Conservation (phyloP, 2,113 vertebrate species). For the Brienomyrus brachyistius region DNA sequence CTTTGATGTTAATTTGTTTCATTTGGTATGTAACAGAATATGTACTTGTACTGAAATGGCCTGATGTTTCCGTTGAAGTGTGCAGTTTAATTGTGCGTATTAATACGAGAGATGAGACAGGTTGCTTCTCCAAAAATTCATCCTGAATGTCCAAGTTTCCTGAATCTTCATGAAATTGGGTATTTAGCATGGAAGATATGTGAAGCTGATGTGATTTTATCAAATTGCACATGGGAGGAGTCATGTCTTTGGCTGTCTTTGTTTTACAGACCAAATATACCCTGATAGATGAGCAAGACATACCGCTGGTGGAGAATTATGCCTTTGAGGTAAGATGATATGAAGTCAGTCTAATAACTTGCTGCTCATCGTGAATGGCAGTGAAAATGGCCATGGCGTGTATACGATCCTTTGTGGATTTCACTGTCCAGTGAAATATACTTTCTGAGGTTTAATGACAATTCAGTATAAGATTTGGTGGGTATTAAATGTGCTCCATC, state of each 20-base stretch:
- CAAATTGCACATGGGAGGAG: background rate
- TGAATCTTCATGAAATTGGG: background rate
- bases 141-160: background rate
- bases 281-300: slow-evolving; percentile 93
- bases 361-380: background rate
- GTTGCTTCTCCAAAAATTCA: background rate
- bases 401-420: background rate
- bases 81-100: background rate
- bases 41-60: background rate
- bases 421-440: background rate
- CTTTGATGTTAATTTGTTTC: background rate
- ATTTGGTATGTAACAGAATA: background rate
- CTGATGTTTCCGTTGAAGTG: background rate
- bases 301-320: slow-evolving; percentile 94
- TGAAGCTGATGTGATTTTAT: background rate
- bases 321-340: slow-evolving; percentile 84
- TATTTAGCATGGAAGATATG: background rate
- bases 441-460: background rate
- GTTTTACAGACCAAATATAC: slow-evolving; percentile 87
- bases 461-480: background rate
- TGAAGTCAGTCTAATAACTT: background rate
- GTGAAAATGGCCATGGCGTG: background rate
- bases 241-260: slow-evolving; percentile 22
- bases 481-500: background rate
- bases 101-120: background rate